These are phyloP conservation scores for Rhopilema esculentum DNA, from an alignment of 30 jellyfish, hydroid and myxozoan genomes.

Conservation along the genomic window DNA sequence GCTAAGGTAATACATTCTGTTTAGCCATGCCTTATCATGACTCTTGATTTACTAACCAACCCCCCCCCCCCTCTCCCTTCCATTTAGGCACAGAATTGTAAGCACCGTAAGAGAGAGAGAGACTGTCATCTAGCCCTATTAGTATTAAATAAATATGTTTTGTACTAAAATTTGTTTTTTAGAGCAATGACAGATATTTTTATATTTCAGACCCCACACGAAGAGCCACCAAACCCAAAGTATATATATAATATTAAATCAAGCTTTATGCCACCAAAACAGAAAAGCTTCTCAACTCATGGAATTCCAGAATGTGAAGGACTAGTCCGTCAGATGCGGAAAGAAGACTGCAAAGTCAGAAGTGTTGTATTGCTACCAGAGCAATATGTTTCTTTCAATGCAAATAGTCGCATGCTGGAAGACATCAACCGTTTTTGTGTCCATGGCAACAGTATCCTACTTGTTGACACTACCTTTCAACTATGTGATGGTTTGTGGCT, in stretches of 20 bases:
- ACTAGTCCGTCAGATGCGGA: slow-evolving; percentile 10
- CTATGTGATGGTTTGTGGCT: slow-evolving; percentile 38
- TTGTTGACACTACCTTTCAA: slow-evolving; percentile 37
- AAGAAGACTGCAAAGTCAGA: background rate
- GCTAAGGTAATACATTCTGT: background rate
- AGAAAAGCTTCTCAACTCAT: background rate
- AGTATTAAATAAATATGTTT: background rate
- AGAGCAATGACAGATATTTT: background rate
- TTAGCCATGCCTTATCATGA: background rate
- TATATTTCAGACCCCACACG: slow-evolving; percentile 4
- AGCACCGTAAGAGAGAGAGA: background rate
- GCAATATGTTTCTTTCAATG: slow-evolving; percentile 24
- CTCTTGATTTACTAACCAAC: background rate
- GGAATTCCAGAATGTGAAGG: slow-evolving; percentile 18
- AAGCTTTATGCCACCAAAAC: background rate
- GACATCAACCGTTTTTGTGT: slow-evolving; percentile 34
- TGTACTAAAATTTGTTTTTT: background rate
- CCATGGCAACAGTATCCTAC: slow-evolving; percentile 6
- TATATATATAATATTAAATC: background rate
- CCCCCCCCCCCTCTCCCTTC: background rate
- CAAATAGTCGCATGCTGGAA: slow-evolving; percentile 2
- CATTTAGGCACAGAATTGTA: background rate
- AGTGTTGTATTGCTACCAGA: slow-evolving; percentile 27
- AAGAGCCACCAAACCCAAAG: slow-evolving; percentile 20
- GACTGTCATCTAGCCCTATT: slow-evolving; percentile 1